phyloP scores from a whole-genome alignment of 2,797 vertebrate species.

The Novumbra hubbsi region DNA sequence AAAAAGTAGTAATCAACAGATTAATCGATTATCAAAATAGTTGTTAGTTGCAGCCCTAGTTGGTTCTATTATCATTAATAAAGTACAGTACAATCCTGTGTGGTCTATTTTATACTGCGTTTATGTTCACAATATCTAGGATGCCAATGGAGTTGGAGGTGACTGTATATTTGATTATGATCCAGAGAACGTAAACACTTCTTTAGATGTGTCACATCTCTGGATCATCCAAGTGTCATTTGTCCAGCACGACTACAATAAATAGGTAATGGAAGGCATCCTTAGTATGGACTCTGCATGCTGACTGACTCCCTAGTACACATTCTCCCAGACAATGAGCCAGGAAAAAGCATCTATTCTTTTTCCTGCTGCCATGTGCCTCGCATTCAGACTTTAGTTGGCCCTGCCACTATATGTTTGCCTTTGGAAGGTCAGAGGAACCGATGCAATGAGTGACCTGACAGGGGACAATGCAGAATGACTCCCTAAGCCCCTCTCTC shows the following conservation, averaged over 20 bases:
- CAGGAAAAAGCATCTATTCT: constrained; percentile 25
- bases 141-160: background rate
- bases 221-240: background rate
- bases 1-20: no score
- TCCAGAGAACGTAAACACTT: background rate
- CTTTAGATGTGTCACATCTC: background rate
- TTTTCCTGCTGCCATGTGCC: constrained; percentile 60
- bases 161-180: background rate
- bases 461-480: background rate
- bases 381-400: constrained; percentile 47
- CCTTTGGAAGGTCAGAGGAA: constrained; percentile 31
- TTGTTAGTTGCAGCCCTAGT: no score
- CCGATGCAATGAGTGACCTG: background rate
- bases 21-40: no score
- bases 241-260: background rate
- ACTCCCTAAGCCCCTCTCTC: constrained; percentile 1
- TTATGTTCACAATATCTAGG: no score
- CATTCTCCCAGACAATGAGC: constrained; percentile 42
- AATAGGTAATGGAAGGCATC: background rate
- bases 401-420: background rate
- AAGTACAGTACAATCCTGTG: no score
- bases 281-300: constrained; percentile 64
- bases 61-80: no score
- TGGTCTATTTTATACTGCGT: no score
- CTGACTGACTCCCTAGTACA: constrained; percentile 48